Conservation (phyloP, 2,113 vertebrate species). For the Tachysurus vachellii region DNA sequence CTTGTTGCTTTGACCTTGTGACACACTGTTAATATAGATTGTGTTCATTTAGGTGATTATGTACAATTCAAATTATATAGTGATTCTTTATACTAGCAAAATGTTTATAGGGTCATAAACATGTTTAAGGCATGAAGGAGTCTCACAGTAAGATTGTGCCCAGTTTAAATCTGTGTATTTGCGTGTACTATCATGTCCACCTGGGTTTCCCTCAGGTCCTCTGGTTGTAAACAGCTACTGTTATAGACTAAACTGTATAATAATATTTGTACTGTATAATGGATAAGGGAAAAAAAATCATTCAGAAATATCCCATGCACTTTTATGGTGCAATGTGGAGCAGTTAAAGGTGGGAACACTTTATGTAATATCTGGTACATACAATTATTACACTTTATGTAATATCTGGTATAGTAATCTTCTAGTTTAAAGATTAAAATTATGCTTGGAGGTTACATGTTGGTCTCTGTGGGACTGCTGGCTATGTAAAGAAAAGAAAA, state of each 20-base stretch:
- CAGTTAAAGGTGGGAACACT: not conserved
- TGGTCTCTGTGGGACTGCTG: not conserved
- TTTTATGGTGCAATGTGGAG: not conserved
- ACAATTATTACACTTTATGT: no score
- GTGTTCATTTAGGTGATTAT: no score
- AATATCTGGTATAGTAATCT: not conserved
- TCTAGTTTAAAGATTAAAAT: not conserved
- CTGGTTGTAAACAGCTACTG: not conserved
- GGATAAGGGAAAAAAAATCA: no score
- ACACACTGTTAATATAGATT: no score
- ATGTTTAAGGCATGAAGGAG: not conserved
- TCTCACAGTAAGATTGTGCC: not conserved
- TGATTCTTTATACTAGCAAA: no score
- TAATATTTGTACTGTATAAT: no score
- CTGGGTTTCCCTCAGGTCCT: not conserved
- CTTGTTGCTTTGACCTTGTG: no score
- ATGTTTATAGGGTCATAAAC: no score
- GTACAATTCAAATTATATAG: no score
- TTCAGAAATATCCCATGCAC: not conserved
- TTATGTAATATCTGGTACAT: not conserved
- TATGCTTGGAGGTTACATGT: not conserved
- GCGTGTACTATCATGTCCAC: not conserved
- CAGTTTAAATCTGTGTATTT: not conserved
- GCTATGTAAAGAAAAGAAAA: not conserved
- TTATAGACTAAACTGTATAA: not conserved